Evolutionary conservation across 1,140 invertebrate genomes (phyloP), one percentile per base, ranked within the genome.

Genomic region (Drosophila equinoxialis): DNA sequence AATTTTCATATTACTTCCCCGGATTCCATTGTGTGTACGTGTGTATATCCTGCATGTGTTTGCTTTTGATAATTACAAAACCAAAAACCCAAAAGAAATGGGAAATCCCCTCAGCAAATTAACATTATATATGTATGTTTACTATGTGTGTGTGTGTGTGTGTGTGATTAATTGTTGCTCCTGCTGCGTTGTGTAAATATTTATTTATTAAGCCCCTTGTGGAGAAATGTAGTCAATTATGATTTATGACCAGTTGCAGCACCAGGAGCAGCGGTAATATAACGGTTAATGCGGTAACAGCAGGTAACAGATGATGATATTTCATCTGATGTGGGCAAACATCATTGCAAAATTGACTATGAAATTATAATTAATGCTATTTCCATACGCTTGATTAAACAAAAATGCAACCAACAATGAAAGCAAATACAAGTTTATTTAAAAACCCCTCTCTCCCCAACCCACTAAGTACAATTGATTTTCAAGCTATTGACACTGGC

Each of bases 301-400:
- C 45, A 51, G 45, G 45, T 23, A 23, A 13, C 39, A 71, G 68
- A 57, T 60, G 54, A 66, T 81, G 37, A 58, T 62, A 54, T 67
- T 62, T 61, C 45, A 23, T 42, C 37, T 23, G 64, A 55, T 63
- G 68, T 61, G 71, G 41, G 67, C 35, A 59, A 69, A 71, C 70
- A 55, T 62, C 48, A 58, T 60, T 65, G 71, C 70, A 41, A 71
- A 80, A 85, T 75, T 64, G 65, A 81, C 59, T 71, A 61, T 69
- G 77, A 66, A 75, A 65, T 72, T 66, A 68, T 85, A 84, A 84
- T 84, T 84, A 84, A 80, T 65, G 60, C 54, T 51, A 61, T 71
- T 74, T 73, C 33, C 14, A 20, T 20, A 13, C 42, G 61, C 30
- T 33, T 65, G 65, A 51, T 68, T 64, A 63, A 79, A 70, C 81